Conservation (phyloP, 2,888 invertebrate genomes). For the Linnaemya tessellans region DNA sequence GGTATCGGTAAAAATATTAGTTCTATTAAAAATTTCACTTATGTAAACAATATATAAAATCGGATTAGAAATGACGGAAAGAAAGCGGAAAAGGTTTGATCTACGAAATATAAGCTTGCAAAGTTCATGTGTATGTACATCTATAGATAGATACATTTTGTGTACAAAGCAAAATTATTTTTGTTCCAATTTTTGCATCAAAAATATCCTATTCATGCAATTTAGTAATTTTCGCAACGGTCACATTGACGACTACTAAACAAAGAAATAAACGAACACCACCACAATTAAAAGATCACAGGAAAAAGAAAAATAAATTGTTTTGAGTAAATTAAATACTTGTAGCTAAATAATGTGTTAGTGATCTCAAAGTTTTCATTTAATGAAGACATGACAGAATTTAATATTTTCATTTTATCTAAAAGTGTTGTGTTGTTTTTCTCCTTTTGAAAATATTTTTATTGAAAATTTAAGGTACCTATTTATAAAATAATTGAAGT, state of each 20-base stretch:
- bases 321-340: slow-evolving; percentile 43
- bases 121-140: too few relatives aligned
- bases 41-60: too few relatives aligned
- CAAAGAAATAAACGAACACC: slow-evolving; percentile 53
- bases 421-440: slow-evolving; percentile 29
- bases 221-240: not conserved
- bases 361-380: slow-evolving; percentile 67
- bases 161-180: too few relatives aligned
- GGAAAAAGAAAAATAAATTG: slow-evolving; percentile 18
- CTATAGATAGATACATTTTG: too few relatives aligned
- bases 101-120: too few relatives aligned
- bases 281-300: slow-evolving; percentile 22
- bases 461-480: not conserved
- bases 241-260: slow-evolving; percentile 48
- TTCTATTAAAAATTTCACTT: too few relatives aligned
- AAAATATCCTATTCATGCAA: not conserved
- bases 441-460: not conserved
- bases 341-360: slow-evolving; percentile 53
- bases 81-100: too few relatives aligned
- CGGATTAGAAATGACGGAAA: too few relatives aligned
- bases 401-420: not conserved
- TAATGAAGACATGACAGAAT: slow-evolving; percentile 27
- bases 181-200: not conserved
- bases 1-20: too few relatives aligned
- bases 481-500: not conserved